Percentiles rank a stretch among this genome's conserved stretches.
phyloP scores from a whole-genome alignment of 2,888 invertebrate species.

The Dendrolimus houi region DNA sequence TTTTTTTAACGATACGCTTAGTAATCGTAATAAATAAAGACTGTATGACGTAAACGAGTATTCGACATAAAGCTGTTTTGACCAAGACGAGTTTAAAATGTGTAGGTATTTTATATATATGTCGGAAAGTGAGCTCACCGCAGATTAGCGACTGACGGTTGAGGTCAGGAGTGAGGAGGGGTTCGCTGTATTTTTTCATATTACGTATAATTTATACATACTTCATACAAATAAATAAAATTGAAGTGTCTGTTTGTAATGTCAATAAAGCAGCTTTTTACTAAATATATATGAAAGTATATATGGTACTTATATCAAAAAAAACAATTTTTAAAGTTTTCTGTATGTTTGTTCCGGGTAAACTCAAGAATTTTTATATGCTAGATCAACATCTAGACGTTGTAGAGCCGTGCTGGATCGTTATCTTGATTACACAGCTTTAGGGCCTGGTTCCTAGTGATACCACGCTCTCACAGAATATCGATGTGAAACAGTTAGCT shows the following conservation, averaged over 20 bases:
- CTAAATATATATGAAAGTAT: too few species aligned
- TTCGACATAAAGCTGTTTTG: background rate
- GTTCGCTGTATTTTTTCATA: background rate
- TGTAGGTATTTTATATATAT: background rate
- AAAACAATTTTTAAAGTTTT: too few species aligned
- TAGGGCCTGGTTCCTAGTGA: too few species aligned
- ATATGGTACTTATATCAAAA: too few species aligned
- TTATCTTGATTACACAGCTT: too few species aligned
- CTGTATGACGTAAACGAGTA: background rate
- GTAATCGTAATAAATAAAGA: background rate
- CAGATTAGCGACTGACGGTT: background rate
- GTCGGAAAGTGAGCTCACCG: conserved; percentile 2
- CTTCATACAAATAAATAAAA: too few species aligned
- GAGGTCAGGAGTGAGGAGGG: background rate
- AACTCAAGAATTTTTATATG: background rate
- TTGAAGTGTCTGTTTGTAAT: too few species aligned
- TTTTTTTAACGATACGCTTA: too few species aligned
- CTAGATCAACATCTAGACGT: background rate
- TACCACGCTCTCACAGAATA: background rate
- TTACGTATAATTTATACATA: too few species aligned
- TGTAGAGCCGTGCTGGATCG: background rate
- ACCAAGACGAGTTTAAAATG: background rate
- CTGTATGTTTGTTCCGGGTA: too few species aligned
- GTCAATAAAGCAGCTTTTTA: too few species aligned
- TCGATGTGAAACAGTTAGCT: too few species aligned